Base-by-base conservation (phyloP, 1,140 invertebrate genomes). In the Frieseomelitta varia region DNA sequence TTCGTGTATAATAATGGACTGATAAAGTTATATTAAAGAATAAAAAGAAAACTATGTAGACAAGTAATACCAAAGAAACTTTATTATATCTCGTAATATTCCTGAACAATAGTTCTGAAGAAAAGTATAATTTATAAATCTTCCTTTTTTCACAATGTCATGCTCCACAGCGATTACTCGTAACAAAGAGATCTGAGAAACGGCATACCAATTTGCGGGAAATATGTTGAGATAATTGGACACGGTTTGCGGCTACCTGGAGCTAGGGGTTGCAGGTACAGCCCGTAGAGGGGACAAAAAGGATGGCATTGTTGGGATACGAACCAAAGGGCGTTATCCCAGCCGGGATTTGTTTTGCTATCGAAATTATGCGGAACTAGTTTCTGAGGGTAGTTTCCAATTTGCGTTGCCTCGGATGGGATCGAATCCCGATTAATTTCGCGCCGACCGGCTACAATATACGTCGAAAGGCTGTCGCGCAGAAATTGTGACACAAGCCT, bases 401-500 rank as follows among this genome's bases (percentile, higher is more conserved):
- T 93, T 93, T 93, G 87, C 92, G 85, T 87, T 72, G 85, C 77
- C 81, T 87, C 89, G 85, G 89, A 92, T 89, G 88, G 87, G 84
- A 92, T 91, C 90, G 91, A 91, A 92, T 91, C 88, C 89, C 91
- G 89, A 93, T 93, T 93, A 93, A 93, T 93, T 91, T 92, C 85
- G 81, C 79, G 17, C 86, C 79, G 82, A 3, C 78, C 81, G 73
- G 74, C 78, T 34, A 79, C 79, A 84, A 79, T 67, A 84, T 79
- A 68, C 77, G 56, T 74, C 65, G 61, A 71, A 86, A 82, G 65
- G 76, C 76, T 86, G 87, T 79, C 83, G 68, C 79, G 72, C 79
- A 88, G 87, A 86, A 90, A 92, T 91, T 90, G 87, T 91, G 84
- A 90, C 91, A 85, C 79, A 67, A 77, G 68, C 34, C 84, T 83